These are phyloP conservation scores for Zosterops japonicus DNA, from an alignment of 2,113 vertebrate species.

Conservation along the genomic window DNA sequence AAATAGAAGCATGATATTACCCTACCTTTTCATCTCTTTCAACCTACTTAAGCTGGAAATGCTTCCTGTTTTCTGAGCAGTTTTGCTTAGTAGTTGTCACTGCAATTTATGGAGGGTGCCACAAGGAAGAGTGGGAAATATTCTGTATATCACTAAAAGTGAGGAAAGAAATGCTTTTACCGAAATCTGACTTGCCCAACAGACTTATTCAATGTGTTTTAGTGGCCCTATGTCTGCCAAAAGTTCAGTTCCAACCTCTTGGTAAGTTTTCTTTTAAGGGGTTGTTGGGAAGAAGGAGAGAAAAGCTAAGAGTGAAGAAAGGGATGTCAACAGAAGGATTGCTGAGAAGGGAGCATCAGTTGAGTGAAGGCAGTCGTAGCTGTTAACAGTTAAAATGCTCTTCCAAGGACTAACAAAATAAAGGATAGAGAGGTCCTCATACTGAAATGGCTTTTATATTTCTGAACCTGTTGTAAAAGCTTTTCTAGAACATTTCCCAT, in stretches of 20 bases:
- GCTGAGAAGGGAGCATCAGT: conserved; percentile 42
- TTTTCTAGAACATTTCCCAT: conserved; percentile 62
- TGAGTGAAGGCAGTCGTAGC: conserved; percentile 39
- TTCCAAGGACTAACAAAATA: conserved; percentile 75
- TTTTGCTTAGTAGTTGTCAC: background rate
- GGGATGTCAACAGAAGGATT: conserved; percentile 61
- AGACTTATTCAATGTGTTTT: background rate
- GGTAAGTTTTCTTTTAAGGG: conserved; percentile 48
- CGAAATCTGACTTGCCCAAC: background rate
- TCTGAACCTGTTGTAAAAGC: conserved; percentile 74
- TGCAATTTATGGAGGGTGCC: background rate
- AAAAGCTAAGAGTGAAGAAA: conserved; percentile 36
- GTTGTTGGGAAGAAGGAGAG: background rate
- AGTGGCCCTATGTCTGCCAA: background rate
- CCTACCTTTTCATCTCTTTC: background rate
- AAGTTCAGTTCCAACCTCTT: conserved; percentile 11
- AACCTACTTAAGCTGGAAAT: conserved; percentile 13
- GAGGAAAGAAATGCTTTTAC: background rate
- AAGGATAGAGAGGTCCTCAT: conserved; percentile 68
- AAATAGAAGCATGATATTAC: background rate
- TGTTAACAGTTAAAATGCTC: conserved; percentile 76
- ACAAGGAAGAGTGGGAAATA: conserved; percentile 21
- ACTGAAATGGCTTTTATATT: conserved; percentile 75
- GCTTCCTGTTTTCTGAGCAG: conserved; percentile 1
- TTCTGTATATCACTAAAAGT: background rate